Evolutionary conservation across 2,113 vertebrate species (phyloP), one percentile per base, ranked within the genome.

Genomic region (Microtus ochrogaster): DNA sequence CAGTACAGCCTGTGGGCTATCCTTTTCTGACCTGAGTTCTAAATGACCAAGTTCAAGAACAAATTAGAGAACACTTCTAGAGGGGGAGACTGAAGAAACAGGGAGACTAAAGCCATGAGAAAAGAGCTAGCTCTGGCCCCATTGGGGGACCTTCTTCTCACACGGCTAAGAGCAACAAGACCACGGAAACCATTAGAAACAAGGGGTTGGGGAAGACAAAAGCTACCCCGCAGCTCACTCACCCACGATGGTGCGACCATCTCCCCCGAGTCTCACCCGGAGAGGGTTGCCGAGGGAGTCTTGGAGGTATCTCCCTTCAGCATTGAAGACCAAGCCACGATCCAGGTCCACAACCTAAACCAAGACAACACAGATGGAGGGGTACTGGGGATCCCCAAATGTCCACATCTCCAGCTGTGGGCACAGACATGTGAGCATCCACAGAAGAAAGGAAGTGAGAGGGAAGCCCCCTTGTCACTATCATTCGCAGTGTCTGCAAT

Each of bases 161-260:
- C 0, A 0, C 0, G 7, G 47, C 17, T 77, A 19, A 66, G 77
- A 79, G 47, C 36, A 39, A 58, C 30, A 1, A 8, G 41, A 30
- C 47, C 39, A 7, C 17, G 26, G 14, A 2, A 82, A 6, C 70
- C 81, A 22, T 6, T 74, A 44, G 39, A 36, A 82, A 61, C 7
- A 7, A 58, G 21, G 14, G 26, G 16, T 3, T 39, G 17, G 58
- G 28, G 47, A 73, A 65, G 39, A 28, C 21, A 30, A 70, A n/a
- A 28, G 11, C 39, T 30, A n/a, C 3, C 6, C 5, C 30, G 39
- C 1, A 61, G 49, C 22, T 12, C 49, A 26, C 98, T 99, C 97
- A 99, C 99, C 99, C 98, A 99, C 99, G 96, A 99, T 98, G 12
- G 99, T 99, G 86, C 99, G 99, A 74, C 99, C 99, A 95, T 99